phyloP scores from a whole-genome alignment of 2,797 vertebrate genomes.

The Hapalemur alaotrensis region DNA sequence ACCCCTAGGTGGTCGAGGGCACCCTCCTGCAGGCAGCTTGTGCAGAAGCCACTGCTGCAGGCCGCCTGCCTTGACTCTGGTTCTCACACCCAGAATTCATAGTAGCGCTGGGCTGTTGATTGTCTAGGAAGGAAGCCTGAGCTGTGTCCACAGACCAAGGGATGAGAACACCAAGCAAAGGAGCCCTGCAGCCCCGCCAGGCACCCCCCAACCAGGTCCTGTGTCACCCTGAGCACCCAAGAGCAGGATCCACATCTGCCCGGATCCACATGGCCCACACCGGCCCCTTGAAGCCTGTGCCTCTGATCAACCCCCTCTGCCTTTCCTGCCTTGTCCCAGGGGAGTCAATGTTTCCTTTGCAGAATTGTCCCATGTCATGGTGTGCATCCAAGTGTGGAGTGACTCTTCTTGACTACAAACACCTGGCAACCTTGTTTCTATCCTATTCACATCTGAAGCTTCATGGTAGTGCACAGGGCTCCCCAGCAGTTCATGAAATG shows the following conservation, averaged over 20 bases:
- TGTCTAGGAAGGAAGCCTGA: neutral
- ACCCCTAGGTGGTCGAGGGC: accelerated
- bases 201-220: neutral
- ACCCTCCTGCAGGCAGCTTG: neutral
- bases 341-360: neutral
- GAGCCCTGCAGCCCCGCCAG: neutral
- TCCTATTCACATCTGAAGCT: neutral
- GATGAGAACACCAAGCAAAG: neutral
- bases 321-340: neutral
- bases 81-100: neutral
- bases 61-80: neutral
- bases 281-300: neutral
- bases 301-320: too few relatives aligned
- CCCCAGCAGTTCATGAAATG: neutral
- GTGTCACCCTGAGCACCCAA: neutral
- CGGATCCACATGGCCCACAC: neutral
- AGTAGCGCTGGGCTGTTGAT: neutral
- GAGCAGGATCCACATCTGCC: neutral
- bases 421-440: neutral
- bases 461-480: neutral
- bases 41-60: neutral
- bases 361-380: neutral
- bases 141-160: neutral
- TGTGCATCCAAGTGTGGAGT: neutral
- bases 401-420: neutral